phyloP scores from a whole-genome alignment of 2,113 vertebrate species.

The Puma concolor region DNA sequence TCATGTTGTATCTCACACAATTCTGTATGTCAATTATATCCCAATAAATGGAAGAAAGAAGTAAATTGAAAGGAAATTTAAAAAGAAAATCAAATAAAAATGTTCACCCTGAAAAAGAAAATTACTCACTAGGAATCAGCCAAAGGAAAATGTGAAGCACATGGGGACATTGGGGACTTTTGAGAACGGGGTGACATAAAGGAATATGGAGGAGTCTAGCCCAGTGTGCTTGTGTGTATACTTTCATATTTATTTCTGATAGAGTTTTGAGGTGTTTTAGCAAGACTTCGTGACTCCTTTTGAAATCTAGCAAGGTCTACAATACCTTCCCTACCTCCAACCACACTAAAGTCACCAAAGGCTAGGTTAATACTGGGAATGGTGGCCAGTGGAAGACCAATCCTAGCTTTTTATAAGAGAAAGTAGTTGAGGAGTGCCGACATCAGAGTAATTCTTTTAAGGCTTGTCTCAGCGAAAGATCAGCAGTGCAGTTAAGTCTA shows the following conservation, averaged over 20 bases:
- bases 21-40: not conserved
- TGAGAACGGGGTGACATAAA: too few relatives aligned
- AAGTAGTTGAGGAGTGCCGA: not conserved
- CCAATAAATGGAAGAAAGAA: not conserved
- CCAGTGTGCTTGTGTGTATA: rapidly evolving
- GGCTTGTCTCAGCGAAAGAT: not conserved
- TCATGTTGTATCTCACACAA: not conserved
- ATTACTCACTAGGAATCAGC: not conserved
- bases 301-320: not conserved
- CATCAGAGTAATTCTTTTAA: not conserved
- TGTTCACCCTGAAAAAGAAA: not conserved
- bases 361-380: not conserved
- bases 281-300: not conserved
- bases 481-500: not conserved
- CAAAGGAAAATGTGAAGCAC: not conserved
- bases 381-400: not conserved
- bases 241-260: not conserved
- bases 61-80: not conserved
- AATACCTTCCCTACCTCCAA: not conserved
- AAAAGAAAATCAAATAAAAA: not conserved
- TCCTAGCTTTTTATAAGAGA: not conserved
- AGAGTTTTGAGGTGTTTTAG: not conserved
- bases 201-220: not conserved
- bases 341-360: not conserved
- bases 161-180: not conserved